These are phyloP conservation scores for Microtus oregoni DNA, from an alignment of 2,113 vertebrate genomes.

Conservation along the genomic window DNA sequence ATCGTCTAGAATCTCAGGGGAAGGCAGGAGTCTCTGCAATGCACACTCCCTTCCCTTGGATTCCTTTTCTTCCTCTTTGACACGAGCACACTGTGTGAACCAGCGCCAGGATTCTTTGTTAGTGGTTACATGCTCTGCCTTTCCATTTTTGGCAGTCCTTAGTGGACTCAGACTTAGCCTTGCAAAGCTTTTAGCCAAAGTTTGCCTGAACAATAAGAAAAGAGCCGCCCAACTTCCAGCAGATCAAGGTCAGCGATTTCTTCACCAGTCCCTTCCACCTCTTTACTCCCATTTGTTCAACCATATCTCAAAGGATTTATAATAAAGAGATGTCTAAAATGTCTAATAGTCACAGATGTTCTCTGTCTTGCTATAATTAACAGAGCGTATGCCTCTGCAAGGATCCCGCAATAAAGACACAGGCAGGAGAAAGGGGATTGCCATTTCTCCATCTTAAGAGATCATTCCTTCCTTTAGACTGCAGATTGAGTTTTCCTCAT, in stretches of 20 bases:
- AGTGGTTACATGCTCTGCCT: neutral
- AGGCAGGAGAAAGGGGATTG: neutral
- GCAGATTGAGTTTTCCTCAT: neutral
- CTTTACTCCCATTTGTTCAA: neutral
- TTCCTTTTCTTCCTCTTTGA: neutral
- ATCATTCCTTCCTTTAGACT: neutral
- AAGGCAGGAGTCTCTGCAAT: neutral
- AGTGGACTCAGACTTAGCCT: neutral
- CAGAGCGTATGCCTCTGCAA: too few relatives aligned
- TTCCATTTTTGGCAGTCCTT: constrained; percentile 44
- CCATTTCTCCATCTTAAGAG: neutral
- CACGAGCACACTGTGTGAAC: neutral
- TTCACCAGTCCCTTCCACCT: neutral
- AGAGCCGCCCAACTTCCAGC: neutral
- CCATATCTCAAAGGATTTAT: neutral
- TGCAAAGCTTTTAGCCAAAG: neutral
- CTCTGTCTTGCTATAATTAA: neutral
- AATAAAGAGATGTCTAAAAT: neutral
- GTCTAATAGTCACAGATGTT: neutral
- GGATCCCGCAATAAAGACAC: rapidly evolving
- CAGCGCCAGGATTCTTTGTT: neutral
- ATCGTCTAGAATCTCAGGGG: neutral
- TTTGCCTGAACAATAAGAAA: neutral
- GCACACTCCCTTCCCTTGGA: neutral
- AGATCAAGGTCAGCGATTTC: neutral